Evolutionary conservation across 2,888 invertebrate species (phyloP), one percentile per base, ranked within the genome.

Genomic region (Drosophila anceps): DNA sequence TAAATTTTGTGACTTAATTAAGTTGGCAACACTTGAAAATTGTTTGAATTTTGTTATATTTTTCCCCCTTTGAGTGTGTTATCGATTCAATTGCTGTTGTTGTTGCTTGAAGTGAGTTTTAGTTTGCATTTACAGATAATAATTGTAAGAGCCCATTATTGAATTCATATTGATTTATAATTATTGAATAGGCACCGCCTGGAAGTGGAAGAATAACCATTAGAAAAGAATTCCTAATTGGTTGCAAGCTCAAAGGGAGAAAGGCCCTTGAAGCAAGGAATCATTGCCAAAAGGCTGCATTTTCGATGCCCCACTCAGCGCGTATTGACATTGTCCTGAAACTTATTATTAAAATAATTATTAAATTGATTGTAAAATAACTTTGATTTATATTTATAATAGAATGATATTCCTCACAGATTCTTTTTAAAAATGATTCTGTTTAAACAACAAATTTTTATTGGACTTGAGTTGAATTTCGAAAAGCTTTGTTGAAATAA

Each of bases 1-100:
- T 91, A 91, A 91, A 91, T 91, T 89, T 88, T 82, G 84, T 82
- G 84, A 79, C 91, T 91, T 91, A 91, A 91, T 91, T 91, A 91
- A 91, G 88, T 90, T 89, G 86, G 84, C 87, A 79, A 79, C 89
- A 82, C 82, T 88, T 88, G 86, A 86, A 87, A 90, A 88, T 86
- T 77, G 80, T 84, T 86, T 83, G 73, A 84, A 86, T 82, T 81
- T 76, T 68, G 69, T 68, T 57, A 18, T 31, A 53, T 53, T 20
- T 35, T 24, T 15, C 44, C 50, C 35, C 27, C 64, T 68, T 46
- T 37, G 51, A 64, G 65, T 65, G 59, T 15, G 73, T 70, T 62
- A 68, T 59, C 57, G 29, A 51, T 57, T 68, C 33, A n/a, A 35
- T 58, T 53, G 50, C 46, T 59, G 76, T 37, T 67, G 58, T 43